Percentiles rank a stretch among this genome's conserved stretches.
phyloP scores from a whole-genome alignment of 2,797 vertebrate species.

The Micromesistius poutassou region DNA sequence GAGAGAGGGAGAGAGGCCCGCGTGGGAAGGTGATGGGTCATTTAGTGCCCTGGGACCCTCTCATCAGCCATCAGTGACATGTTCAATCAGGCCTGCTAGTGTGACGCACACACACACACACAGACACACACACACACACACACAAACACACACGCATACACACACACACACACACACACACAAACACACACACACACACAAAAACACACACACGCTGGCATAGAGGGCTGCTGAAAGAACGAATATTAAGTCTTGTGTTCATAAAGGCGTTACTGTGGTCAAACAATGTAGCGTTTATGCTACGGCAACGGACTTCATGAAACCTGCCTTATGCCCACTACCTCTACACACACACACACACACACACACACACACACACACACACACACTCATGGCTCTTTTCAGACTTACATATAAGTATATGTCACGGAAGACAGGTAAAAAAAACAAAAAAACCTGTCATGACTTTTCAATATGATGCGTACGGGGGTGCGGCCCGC shows the following conservation, averaged over 20 bases:
- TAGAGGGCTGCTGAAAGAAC: constrained; percentile 12
- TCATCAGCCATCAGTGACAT: constrained; percentile 77
- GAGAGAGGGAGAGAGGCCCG: constrained; percentile 66
- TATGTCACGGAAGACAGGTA: constrained; percentile 1
- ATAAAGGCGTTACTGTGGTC: constrained; percentile 21
- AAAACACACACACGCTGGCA: background rate
- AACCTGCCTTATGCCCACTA: constrained; percentile 35
- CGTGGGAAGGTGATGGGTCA: constrained; percentile 63
- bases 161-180: background rate
- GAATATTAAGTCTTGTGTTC: constrained; percentile 32
- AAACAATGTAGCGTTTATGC: constrained; percentile 41
- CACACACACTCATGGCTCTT: constrained; percentile 12
- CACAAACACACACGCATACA: too few species aligned
- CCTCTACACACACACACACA: constrained; percentile 1
- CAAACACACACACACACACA: background rate
- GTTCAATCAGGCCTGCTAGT: constrained; percentile 66
- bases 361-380: background rate
- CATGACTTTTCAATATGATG: constrained; percentile 22
- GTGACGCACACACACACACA: constrained; percentile 42
- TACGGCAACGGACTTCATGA: constrained; percentile 20
- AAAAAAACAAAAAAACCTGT: background rate
- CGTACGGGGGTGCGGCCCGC: background rate
- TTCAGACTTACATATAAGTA: constrained; percentile 17
- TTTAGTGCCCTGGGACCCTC: constrained; percentile 61
- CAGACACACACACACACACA: constrained; percentile 3